Base-by-base conservation (phyloP, 2,888 invertebrate genomes). In the Caenorhabditis virilis region DNA sequence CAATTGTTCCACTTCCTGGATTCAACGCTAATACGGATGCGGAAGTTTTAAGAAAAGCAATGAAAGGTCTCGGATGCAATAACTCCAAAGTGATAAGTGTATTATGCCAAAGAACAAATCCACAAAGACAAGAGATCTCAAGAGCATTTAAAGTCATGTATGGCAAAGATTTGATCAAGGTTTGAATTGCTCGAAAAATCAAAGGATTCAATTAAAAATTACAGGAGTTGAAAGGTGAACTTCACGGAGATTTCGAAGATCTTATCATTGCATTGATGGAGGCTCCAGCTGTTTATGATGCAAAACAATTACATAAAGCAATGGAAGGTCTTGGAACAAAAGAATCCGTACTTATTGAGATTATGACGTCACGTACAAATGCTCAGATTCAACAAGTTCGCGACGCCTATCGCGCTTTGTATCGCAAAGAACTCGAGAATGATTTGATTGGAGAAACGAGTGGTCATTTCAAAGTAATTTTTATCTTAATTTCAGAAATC, bases 361-460 rank as follows among this genome's bases (percentile, higher is more conserved):
- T 93, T 50, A 87, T 94, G 83, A 91, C 92, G 80, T 91, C 93
- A 7, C 88, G 92, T 82, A 90, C 90, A 65, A 94, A 94, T 85
- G 87, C 89, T n/a, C 84, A 85, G 42, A 79, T 83, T 15, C 80
- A 83, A 4, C 84, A 84, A 18, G 74, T 83, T 46, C 84, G 81
- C 53, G 83, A 83, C 59, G 84, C 84, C 27, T 85, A 85, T 77
- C 76, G 60, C 9, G 35, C 51, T 39, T 47, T 80, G 38, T 83
- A 76, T 65, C 50, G 68, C 7, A 68, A 61, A 22, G 82, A 82
- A 11, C 61, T 83, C 45, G 83, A 84, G 60, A 56, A 51, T 26
- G 82, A 84, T 43, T 54, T 83, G 39, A 68, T 88, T 68, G 89
- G 90, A 48, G 95, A 95, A 84, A 94, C 94, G 1, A 91, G 91